Percentiles rank a stretch among this genome's conserved stretches.
Evolutionary conservation across 1,140 invertebrate species (phyloP).

Genomic region (Arion vulgaris): DNA sequence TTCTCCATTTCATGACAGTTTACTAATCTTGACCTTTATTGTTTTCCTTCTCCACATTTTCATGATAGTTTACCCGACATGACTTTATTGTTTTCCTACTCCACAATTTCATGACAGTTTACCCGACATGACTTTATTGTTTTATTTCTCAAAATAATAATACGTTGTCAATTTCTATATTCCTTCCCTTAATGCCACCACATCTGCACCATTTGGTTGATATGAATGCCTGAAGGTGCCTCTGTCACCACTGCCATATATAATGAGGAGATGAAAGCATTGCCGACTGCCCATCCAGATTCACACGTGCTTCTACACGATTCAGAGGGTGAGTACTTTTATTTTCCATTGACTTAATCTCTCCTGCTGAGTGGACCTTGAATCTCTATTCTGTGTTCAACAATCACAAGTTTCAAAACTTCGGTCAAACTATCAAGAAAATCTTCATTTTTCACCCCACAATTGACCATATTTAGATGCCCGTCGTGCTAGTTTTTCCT

Average conservation of each 20-base stretch:
- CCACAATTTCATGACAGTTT: background rate
- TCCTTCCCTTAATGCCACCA: background rate
- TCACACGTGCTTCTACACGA: slow-evolving; percentile 18
- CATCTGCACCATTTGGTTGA: background rate
- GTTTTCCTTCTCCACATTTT: too few species aligned
- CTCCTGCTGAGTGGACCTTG: background rate
- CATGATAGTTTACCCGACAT: too few species aligned
- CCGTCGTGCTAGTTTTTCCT: too few species aligned
- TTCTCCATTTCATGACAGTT: too few species aligned
- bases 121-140: background rate
- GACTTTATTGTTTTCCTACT: too few species aligned
- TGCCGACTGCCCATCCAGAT: background rate
- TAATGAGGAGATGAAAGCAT: slow-evolving; percentile 24
- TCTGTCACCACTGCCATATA: background rate
- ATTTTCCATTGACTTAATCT: background rate
- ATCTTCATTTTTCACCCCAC: too few species aligned
- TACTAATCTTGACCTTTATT: too few species aligned
- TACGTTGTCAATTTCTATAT: background rate
- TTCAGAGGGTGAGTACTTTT: slow-evolving; percentile 9
- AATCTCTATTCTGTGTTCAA: background rate
- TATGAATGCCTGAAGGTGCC: background rate
- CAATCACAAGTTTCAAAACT: background rate
- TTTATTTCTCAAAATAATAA: background rate
- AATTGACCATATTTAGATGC: too few species aligned
- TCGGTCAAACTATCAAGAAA: too few species aligned